Percentiles rank a stretch among this genome's conserved stretches.
phyloP scores from a whole-genome alignment of 2,888 invertebrate species.

The Drosophila yooni region DNA sequence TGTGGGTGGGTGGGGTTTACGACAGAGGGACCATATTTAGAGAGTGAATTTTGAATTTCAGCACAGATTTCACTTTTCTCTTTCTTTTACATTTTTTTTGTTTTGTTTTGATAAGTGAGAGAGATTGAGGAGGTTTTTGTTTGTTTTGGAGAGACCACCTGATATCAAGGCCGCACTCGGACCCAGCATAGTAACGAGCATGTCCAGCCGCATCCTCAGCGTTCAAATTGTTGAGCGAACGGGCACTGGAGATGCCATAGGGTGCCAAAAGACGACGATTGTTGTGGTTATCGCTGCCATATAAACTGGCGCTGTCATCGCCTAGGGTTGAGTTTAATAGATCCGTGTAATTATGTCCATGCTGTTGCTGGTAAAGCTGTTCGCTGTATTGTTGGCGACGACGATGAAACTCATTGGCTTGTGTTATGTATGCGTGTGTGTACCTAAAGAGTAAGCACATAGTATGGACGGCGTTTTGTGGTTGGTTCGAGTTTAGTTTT shows the following conservation, averaged over 20 bases:
- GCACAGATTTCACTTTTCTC: neutral
- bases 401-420: constrained; percentile 84
- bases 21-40: neutral
- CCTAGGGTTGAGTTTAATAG: constrained; percentile 68
- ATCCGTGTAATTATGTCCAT: constrained; percentile 46
- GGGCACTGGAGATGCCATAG: constrained; percentile 56
- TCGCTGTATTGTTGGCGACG: constrained; percentile 82
- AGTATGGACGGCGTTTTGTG: constrained; percentile 33
- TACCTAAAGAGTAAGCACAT: constrained; percentile 82
- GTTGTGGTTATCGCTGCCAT: constrained; percentile 55
- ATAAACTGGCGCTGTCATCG: constrained; percentile 67
- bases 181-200: constrained; percentile 66
- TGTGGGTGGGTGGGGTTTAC: neutral
- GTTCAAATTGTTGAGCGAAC: constrained; percentile 66
- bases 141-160: constrained; percentile 61
- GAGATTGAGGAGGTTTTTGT: constrained; percentile 5
- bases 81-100: neutral
- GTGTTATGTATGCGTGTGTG: constrained; percentile 84
- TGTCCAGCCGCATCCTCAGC: constrained; percentile 52
- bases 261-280: constrained; percentile 42
- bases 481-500: constrained; percentile 11
- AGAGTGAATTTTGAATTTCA: constrained; percentile 35
- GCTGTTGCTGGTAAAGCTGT: constrained; percentile 62
- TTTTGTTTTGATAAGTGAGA: constrained; percentile 8
- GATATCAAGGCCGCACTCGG: constrained; percentile 72